Evolutionary conservation across 2,888 invertebrate species (phyloP), one percentile per base, ranked within the genome.

Genomic region (Heliconius sara): DNA sequence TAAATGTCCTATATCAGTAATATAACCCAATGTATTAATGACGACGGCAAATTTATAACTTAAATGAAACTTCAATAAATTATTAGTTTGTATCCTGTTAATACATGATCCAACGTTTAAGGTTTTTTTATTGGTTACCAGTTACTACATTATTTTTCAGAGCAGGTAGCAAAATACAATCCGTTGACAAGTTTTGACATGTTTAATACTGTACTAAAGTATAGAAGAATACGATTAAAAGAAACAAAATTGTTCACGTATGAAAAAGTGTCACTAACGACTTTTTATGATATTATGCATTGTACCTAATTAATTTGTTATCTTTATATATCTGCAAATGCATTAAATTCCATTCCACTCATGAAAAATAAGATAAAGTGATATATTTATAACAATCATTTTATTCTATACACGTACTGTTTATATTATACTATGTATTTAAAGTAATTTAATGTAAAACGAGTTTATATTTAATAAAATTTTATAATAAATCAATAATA

Each of bases 131-230:
- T 43, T 22, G 19, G n/a, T 34, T 65, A 74, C 22, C n/a, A 19
- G 39, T 39, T 65, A 75, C n/a, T 16, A 30, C 30, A 57, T 13
- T 63, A 22, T 76, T 76, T 27, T 65, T 65, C 22, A 30, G 16
- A 73, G 67, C 77, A 77, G 66, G 76, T 79, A 79, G 39, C n/a
- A 75, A 65, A 66, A 47, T 3, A 66, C 1, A 65, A 65, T 19
- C 79, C 71, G 60, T 63, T 77, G 75, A 83, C 81, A 81, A 71
- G 81, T 81, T 70, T 16, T n/a, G 79, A 83, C 83, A 81, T 78
- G 81, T 80, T 76, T 66, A 19, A 52, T 52, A 63, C 13, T 70
- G 13, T 70, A 9, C 43, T 25, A 16, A 25, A 70, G 25, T 27
- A 39, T 9, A 70, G 52, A 52, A 22, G 19, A 19, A 70, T 39